Conservation (phyloP, 2,797 vertebrate species). For the Lithobates pipiens region DNA sequence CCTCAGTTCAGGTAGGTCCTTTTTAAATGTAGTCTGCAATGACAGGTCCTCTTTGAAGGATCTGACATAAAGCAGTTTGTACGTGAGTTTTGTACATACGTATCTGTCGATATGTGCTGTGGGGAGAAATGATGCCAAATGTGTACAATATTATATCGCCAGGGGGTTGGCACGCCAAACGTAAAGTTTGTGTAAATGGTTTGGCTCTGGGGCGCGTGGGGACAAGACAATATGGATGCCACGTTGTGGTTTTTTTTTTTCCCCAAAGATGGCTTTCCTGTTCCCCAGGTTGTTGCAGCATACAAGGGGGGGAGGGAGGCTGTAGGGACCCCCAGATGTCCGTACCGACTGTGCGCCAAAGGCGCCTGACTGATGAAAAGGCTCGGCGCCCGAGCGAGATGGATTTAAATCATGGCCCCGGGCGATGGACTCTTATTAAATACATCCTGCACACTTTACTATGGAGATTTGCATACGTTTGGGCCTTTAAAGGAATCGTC, state of each 20-base stretch:
- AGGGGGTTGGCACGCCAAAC: background rate
- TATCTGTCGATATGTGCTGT: too few relatives aligned
- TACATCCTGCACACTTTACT: constrained; percentile 93
- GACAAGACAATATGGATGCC: constrained; percentile 1
- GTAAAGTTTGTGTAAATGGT: background rate
- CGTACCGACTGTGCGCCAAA: constrained; percentile 92
- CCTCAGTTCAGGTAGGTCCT: too few relatives aligned
- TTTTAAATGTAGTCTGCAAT: too few relatives aligned
- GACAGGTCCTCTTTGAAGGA: too few relatives aligned
- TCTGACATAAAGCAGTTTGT: too few relatives aligned
- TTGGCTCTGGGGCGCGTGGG: background rate
- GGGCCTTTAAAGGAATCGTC: constrained; percentile 83
- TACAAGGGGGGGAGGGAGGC: background rate
- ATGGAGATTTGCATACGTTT: constrained; percentile 90
- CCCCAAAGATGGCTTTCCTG: background rate
- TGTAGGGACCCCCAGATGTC: constrained; percentile 90
- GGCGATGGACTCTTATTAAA: constrained; percentile 93
- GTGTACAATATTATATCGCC: too few relatives aligned
- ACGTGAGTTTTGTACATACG: too few relatives aligned
- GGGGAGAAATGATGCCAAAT: too few relatives aligned
- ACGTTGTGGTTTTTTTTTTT: background rate
- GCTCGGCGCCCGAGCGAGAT: constrained; percentile 87
- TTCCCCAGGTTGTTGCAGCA: background rate
- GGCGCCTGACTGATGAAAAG: constrained; percentile 96
- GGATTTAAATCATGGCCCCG: constrained; percentile 93